Base-by-base conservation (phyloP, 2,113 vertebrate genomes). In the Ameiurus melas region DNA sequence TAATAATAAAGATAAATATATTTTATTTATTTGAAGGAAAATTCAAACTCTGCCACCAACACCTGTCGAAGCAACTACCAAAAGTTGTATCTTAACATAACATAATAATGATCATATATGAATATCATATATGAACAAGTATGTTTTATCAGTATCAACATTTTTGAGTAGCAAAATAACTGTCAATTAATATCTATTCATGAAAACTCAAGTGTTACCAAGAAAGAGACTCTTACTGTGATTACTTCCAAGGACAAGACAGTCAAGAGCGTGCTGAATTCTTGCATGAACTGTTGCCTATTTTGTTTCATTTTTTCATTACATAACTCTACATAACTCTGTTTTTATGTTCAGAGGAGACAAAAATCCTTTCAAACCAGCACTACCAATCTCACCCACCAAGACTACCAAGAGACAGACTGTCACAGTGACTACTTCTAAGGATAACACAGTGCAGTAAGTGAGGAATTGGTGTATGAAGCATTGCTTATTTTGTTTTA, bases 151-250 rank as follows among this genome's bases (percentile, higher is more conserved):
- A 62, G 27, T 4, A 8, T 10, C n/a, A 25, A 84, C 3, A 47
- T 47, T 47, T 47, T 7, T 47, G 0, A 47, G 43, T 25, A 22
- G 20, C n/a, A 22, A 51, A 53, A 66, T 85, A 70, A 70, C 9
- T 53, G 9, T 51, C 78, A 19, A 33, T 82, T 62, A 25, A 9
- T 60, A 22, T 82, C 25, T 75, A 16, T 85, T 39, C 1, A 30
- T 78, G 75, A 55, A 33, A 86, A n/a, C 73, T 79, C 30, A 66
- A 90, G 85, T 84, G 36, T 60, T 3, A 79, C 7, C 73, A 90
- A 81, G 53, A 73, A 70, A 58, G 71, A 86, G n/a, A n/a, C 27
- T 5, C 25, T 84, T 47, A 86, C 87, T 25, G 62, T 78, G 20
- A 84, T 68, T 55, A 84, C 77, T 43, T 84, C 80, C 39, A 84